Conservation (phyloP, 2,113 vertebrate species). For the Beaufortia kweichowensis region DNA sequence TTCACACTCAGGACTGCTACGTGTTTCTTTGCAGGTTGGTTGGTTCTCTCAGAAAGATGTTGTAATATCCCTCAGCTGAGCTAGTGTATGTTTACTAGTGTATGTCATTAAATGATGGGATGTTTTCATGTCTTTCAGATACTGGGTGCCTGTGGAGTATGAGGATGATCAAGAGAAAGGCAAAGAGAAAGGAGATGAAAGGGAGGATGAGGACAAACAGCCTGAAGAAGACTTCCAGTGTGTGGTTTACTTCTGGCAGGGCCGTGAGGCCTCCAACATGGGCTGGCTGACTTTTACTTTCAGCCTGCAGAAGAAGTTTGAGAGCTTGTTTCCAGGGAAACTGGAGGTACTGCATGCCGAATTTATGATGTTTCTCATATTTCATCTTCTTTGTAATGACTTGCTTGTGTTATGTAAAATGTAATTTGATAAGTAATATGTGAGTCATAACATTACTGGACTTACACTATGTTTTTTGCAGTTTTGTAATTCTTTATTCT, state of each 20-base stretch:
- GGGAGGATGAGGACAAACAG: constrained; percentile 86
- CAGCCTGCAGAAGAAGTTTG: constrained; percentile 98
- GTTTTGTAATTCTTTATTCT: neutral
- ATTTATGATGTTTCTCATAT: neutral
- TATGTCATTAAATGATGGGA: neutral
- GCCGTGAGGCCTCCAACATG: constrained; percentile 97
- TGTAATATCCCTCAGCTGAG: neutral
- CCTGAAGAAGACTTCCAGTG: constrained; percentile 98
- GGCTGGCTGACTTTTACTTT: constrained; percentile 99
- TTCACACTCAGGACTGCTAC: constrained; percentile 94
- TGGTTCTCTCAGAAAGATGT: neutral
- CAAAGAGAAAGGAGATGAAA: constrained; percentile 59
- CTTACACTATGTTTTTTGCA: too few relatives aligned
- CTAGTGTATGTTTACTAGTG: too few relatives aligned
- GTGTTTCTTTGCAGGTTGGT: constrained; percentile 96
- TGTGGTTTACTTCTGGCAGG: constrained; percentile 99
- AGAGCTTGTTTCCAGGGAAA: constrained; percentile 95
- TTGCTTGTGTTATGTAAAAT: neutral
- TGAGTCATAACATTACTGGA: neutral
- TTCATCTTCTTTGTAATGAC: neutral
- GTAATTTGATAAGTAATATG: too few relatives aligned
- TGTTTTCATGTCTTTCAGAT: constrained; percentile 69
- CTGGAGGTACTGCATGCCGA: constrained; percentile 77
- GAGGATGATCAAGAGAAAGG: constrained; percentile 80
- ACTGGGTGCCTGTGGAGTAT: constrained; percentile 94